These are phyloP conservation scores for Synodontis membranacea DNA, from an alignment of 2,113 vertebrate species.

Conservation along the genomic window DNA sequence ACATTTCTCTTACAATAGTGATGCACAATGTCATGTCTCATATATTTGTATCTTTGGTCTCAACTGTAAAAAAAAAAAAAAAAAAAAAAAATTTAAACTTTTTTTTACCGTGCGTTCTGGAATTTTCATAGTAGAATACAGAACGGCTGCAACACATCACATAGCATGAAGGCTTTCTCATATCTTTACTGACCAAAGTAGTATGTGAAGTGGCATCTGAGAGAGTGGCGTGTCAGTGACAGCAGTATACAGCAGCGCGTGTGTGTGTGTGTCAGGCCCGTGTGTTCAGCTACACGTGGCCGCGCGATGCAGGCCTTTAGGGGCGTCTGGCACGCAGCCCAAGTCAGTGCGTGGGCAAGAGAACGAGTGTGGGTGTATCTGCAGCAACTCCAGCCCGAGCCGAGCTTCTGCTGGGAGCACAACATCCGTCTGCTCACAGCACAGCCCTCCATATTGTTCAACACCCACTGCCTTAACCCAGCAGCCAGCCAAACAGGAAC, in stretches of 20 bases:
- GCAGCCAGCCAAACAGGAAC: conserved; percentile 56
- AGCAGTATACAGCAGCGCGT: conserved; percentile 13
- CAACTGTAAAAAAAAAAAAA: not conserved
- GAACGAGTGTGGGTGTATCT: conserved; percentile 72
- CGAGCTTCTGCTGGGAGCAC: conserved; percentile 53
- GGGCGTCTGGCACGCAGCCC: conserved; percentile 65
- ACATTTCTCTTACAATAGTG: not conserved
- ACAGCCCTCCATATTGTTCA: conserved; percentile 75
- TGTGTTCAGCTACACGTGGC: conserved; percentile 44
- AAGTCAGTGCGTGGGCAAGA: conserved; percentile 63
- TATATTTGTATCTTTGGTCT: not conserved
- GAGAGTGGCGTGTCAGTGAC: conserved; percentile 17
- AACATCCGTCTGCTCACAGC: conserved; percentile 65
- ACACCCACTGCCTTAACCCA: conserved; percentile 74
- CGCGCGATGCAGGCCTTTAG: conserved; percentile 44
- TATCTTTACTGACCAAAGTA: conserved; percentile 1
- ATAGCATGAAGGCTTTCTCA: not conserved
- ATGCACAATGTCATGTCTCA: not conserved
- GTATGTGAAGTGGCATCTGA: conserved; percentile 9
- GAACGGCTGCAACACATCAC: conserved; percentile 1
- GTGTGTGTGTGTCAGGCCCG: conserved; percentile 11
- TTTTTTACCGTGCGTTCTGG: not conserved
- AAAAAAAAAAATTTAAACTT: not conserved
- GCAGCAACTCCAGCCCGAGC: conserved; percentile 61
- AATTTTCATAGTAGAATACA: not conserved